Base-by-base conservation (phyloP, 30 jellyfish, hydroid and myxozoan species). In the Rhopilema esculentum region DNA sequence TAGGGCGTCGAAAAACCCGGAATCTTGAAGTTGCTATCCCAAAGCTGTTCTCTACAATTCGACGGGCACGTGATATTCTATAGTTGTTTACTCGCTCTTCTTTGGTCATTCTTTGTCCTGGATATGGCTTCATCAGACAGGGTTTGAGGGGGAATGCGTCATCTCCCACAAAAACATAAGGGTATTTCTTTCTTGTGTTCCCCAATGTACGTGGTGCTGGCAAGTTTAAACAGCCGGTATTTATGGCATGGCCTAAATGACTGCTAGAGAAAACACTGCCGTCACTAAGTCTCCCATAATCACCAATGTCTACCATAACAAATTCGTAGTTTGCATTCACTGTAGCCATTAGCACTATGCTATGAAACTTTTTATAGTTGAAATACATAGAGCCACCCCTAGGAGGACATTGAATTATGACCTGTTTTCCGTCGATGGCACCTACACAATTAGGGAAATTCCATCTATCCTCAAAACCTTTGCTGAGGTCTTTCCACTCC, bases 341-440 rank as follows among this genome's bases (percentile, higher is more conserved):
- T 12, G 65, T 80, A 1, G 93, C 97, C 80, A 88, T 48, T 12
- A 88, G 80, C 25, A 88, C 97, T 22, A 87, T 76, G 79, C 96
- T 87, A 63, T 69, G 93, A 28, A 16, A 66, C 86, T 82, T 89
- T 75, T 71, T 70, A 66, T 80, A 89, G 69, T 80, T 89, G 67
- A 51, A 89, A 89, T 61, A 89, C 65, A 49, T 17, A 8, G 97
- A 89, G 90, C 97, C 97, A 12, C 83, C 75, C 40, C 92, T 57
- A 25, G 74, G 75, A 8, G 96, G 96, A 28, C 88, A 79, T 72
- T 88, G 91, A 26, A 88, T 88, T n/a, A 52, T 33, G 22, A 71
- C 96, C 29, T 77, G 96, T 72, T 78, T 88, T 49, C 96, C 96
- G 28, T 88, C 92, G 27, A 79, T 88, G 72, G 96, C 96, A 67